A percentile compares a stretch with the other conserved stretches of the same genome.
Conservation (phyloP, 2,888 invertebrate genomes). For the Melinaea marsaeus region DNA sequence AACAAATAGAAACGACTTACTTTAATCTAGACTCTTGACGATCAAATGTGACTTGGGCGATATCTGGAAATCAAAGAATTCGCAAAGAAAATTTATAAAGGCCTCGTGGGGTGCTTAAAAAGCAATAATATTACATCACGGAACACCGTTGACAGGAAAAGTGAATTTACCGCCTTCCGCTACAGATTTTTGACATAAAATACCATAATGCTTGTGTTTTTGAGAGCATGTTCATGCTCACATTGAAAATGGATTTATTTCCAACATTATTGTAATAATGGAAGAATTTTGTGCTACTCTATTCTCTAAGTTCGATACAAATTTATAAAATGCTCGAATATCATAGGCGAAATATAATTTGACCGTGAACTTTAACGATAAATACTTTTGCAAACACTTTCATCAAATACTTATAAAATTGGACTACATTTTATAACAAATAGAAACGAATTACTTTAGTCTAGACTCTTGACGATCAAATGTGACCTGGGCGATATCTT, state of each 20-base stretch:
- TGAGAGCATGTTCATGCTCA: conserved; percentile 6
- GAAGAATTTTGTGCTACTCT: no score
- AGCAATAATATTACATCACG: conserved; percentile 36
- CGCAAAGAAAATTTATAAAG: conserved; percentile 19
- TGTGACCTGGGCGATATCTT: conserved; percentile 23
- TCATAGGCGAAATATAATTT: no score
- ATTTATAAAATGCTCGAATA: no score
- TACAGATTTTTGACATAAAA: conserved; percentile 7
- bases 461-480: conserved; percentile 33
- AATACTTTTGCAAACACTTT: neutral
- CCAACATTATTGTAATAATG: neutral
- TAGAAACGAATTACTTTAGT: conserved; percentile 31
- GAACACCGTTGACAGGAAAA: conserved; percentile 51
- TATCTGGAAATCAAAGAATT: conserved; percentile 12
- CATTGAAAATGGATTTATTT: conserved; percentile 6
- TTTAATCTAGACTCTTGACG: conserved; percentile 33
- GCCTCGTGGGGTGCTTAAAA: conserved; percentile 31
- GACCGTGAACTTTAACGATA: neutral
- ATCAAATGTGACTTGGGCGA: conserved; percentile 25
- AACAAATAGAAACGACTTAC: conserved; percentile 31
- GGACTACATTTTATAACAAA: conserved; percentile 21
- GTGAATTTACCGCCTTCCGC: conserved; percentile 46
- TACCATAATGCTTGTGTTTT: conserved; percentile 6
- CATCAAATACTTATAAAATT: conserved; percentile 12
- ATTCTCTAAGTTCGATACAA: no score